These are phyloP conservation scores for Malurus splendens DNA, from an alignment of 2,797 vertebrate genomes.

Conservation along the genomic window DNA sequence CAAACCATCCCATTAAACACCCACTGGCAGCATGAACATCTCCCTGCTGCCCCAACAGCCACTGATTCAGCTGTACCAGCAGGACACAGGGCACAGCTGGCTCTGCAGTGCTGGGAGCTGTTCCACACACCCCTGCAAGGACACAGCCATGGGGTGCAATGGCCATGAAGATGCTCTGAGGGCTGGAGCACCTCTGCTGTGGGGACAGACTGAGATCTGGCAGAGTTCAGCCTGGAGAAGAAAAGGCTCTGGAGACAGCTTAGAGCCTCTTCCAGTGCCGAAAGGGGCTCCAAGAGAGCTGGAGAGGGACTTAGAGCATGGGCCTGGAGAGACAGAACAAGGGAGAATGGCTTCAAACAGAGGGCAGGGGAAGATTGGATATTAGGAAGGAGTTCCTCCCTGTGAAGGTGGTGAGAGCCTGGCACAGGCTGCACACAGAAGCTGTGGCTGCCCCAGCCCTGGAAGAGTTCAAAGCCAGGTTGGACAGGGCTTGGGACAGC, in stretches of 20 bases:
- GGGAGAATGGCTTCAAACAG: neutral
- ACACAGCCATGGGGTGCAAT: too few species aligned
- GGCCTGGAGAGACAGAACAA: neutral
- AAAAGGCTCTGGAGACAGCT: neutral
- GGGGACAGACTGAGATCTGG: neutral
- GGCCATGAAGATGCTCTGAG: neutral
- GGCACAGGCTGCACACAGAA: neutral
- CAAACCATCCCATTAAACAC: neutral
- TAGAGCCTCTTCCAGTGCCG: neutral
- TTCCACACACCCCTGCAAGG: neutral
- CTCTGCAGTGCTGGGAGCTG: neutral
- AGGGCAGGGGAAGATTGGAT: neutral
- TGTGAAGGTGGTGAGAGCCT: accelerated
- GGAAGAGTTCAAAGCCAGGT: neutral
- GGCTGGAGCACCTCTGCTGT: neutral
- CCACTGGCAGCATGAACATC: accelerated
- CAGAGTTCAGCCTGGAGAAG: neutral
- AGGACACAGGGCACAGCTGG: neutral
- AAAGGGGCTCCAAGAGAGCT: neutral
- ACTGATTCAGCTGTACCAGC: accelerated
- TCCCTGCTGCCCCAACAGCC: accelerated
- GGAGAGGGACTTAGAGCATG: neutral
- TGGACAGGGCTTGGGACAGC: accelerated
- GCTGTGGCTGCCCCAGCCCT: neutral
- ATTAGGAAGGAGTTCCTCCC: neutral